These are phyloP conservation scores for Conus ventricosus DNA, from an alignment of 1,140 invertebrate genomes.

Conservation along the genomic window DNA sequence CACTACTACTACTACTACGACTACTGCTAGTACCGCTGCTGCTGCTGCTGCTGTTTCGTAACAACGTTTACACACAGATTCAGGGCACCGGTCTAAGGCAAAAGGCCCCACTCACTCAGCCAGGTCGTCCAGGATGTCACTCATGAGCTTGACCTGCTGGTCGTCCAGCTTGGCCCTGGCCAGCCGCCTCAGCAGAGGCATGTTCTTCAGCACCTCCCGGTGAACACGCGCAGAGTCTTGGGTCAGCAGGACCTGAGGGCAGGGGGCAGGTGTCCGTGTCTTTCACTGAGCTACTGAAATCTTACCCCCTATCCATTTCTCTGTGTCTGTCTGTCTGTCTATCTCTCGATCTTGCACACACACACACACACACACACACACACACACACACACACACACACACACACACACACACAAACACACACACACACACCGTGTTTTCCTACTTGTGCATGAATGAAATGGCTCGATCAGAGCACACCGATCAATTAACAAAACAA, in stretches of 20 bases:
- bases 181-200: conserved; percentile 68
- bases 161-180: conserved; percentile 70
- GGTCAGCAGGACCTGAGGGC: conserved; percentile 65
- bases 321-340: neutral
- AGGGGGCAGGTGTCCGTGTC: no score
- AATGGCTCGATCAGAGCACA: no score
- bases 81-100: neutral
- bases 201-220: conserved; percentile 69
- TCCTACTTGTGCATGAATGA: no score
- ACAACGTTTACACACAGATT: neutral
- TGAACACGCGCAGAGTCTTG: conserved; percentile 70
- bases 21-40: neutral
- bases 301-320: neutral
- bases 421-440: no score
- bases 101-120: conserved; percentile 59
- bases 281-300: neutral
- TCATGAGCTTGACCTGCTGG: conserved; percentile 73
- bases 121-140: conserved; percentile 70
- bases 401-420: no score
- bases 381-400: no score
- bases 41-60: neutral
- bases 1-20: no score
- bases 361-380: no score
- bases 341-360: no score
- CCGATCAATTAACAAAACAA: no score